Evolutionary conservation across 2,888 invertebrate species (phyloP), one percentile per base, ranked within the genome.

Genomic region (Nezara viridula): DNA sequence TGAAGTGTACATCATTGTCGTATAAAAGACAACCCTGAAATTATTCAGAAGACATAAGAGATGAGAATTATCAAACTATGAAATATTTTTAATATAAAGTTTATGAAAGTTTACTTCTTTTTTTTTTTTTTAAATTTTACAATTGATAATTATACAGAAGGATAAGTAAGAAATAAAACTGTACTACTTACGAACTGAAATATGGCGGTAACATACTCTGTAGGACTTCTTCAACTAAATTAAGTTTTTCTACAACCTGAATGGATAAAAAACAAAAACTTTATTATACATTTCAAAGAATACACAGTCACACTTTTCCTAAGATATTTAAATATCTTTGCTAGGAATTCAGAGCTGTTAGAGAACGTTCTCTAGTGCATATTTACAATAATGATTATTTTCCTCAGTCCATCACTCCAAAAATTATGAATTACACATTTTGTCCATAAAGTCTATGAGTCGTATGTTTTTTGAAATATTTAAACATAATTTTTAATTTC

Each of bases 1-100:
- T 7, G 91, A 90, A 16, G 91, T 91, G 88, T 88, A 91, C 89
- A 90, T 90, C 73, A 88, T 85, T 21, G 90, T 90, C 5, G 91
- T 90, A 88, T 90, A 91, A 77, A 91, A 91, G 9, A 90, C 88
- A 44, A 91, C 88, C 49, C 91, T 91, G 86, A 24, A 86, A 88
- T 37, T 27, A 86, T 50, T 86, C 14, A 86, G 19, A 2, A 1
- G 32, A 14, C 2, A 27, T n/a, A 27, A 19, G 16, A 27, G 9
- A 32, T 47, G 0, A 16, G 32, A 27, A 9, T 27, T 14, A 52
- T 52, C 52, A n/a, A 24, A 24, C 24, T 24, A 52, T 52, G 52
- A n/a, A 55, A 55, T n/a, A n/a, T n/a, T n/a, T n/a, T n/a, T n/a
- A n/a, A n/a, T n/a, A n/a, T n/a, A n/a, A n/a, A n/a, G n/a, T n/a